Percentiles rank a stretch among this genome's conserved stretches.
These are phyloP conservation scores for Scleropages formosus DNA, from an alignment of 2,797 vertebrate species.

Conservation along the genomic window DNA sequence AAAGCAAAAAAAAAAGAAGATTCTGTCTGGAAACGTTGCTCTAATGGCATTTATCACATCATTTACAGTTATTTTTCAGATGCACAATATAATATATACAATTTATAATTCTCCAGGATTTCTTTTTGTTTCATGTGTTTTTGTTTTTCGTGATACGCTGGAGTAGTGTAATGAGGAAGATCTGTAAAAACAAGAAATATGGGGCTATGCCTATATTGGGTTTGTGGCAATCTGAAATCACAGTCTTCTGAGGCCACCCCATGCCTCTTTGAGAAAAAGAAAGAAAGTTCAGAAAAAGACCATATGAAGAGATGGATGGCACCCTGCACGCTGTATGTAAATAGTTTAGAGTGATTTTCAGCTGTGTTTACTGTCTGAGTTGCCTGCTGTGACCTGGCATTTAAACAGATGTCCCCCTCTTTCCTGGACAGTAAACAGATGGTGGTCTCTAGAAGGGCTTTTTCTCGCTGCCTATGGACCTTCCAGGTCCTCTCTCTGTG, in stretches of 20 bases:
- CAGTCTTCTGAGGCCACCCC: background rate
- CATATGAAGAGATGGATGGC: background rate
- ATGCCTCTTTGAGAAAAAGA: background rate
- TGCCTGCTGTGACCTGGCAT: constrained; percentile 52
- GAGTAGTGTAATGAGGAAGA: background rate
- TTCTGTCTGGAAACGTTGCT: too few relatives aligned
- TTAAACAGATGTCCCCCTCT: constrained; percentile 45
- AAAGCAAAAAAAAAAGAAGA: too few relatives aligned
- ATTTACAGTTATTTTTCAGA: too few relatives aligned
- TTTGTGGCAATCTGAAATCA: constrained; percentile 2
- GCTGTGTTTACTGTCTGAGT: constrained; percentile 66
- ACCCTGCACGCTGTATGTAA: constrained; percentile 14
- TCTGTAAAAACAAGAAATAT: background rate
- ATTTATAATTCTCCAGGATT: too few relatives aligned
- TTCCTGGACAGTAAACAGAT: constrained; percentile 3
- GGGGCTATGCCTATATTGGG: too few relatives aligned
- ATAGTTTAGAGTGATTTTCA: constrained; percentile 42
- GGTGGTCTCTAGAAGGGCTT: background rate
- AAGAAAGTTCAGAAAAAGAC: too few relatives aligned
- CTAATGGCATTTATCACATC: too few relatives aligned
- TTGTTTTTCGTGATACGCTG: background rate
- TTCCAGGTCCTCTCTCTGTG: background rate
- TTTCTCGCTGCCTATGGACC: background rate
- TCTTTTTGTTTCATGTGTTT: background rate
- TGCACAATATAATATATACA: too few relatives aligned